Base-by-base conservation (phyloP, 2,113 vertebrate species). In the Petaurus breviceps region DNA sequence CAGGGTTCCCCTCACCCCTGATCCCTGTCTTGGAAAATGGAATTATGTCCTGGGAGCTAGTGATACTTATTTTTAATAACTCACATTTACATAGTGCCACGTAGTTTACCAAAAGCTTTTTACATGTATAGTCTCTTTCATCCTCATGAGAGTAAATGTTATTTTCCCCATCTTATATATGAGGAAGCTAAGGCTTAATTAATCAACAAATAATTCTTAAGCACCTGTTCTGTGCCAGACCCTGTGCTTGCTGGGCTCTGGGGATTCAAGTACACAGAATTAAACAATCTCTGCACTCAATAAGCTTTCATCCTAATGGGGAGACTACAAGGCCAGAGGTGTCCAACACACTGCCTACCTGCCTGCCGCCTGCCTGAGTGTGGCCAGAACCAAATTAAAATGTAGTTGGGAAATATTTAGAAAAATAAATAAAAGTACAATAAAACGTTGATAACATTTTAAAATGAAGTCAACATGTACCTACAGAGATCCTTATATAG, bases 21-120 rank as follows among this genome's bases (percentile, higher is more conserved):
- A 68, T 91, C 51, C 47, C 94, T 28, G 57, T 26, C 53, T 89
- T 95, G 57, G 91, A 92, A 97, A 97, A 92, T 31, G 26, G 43
- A 96, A 37, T 51, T 93, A 49, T 95, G 43, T 10, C 92, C 77
- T 37, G 0, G 52, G 54, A 53, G 16, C 14, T 92, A 31, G n/a
- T 94, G 53, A 91, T 90, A 90, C 8, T 6, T 57, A 53, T 6
- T 93, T 12, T 53, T 91, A 94, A 46, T 19, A 95, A 25, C 28
- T 92, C 46, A 90, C 25, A 68, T 95, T 95, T 95, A 92, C 23
- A 93, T 46, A 94, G 91, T 47, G 49, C 3, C 55, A 43, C 92
- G 22, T 84, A 19, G 9, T 25, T 89, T 51, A 43, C 89, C 46
- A 61, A 89, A 37, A 92, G 19, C 25, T 24, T 91, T 49, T 24